Evolutionary conservation across 1,140 invertebrate genomes (phyloP), one percentile per base, ranked within the genome.

Genomic region (Macrocentrus cingulum): DNA sequence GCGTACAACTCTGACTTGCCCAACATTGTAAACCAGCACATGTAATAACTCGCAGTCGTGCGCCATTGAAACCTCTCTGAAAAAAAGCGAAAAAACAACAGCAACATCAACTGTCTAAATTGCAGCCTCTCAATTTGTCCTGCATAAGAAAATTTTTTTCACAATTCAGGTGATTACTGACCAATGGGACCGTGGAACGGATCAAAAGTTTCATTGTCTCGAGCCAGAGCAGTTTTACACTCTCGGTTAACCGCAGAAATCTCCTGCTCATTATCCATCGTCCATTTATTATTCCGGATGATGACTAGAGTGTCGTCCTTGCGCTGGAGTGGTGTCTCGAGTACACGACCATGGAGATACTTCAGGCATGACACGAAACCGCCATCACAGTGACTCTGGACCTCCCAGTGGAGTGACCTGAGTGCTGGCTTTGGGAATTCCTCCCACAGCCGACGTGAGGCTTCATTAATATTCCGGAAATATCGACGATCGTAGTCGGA

Each of bases 1-100:
- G 75, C 73, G 9, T 74, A 71, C 36, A 87, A 66, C 20, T 77
- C 68, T n/a, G 79, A 72, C 16, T 70, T 71, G 50, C 80, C 79
- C 15, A 80, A 71, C 82, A 88, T 84, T 36, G 85, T 84, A 65
- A 81, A 84, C 82, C 82, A 84, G 62, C 85, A 88, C 84, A 88
- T 85, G 68, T 82, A 88, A 70, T 87, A 88, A 62, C 82, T 82
- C 1, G 84, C 84, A 2, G 83, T 82, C 0, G 79, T 81, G 20
- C 83, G 70, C 85, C 85, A 87, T 64, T 83, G 81, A 61, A 84
- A 86, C 57, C 82, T 74, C 59, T 85, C 82, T 74, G 37, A 0
- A 60, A 55, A 36, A 42, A 34, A 49, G 9, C n/a, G 15, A 32
- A 1, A 36, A 54, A 13, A 20, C n/a, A 49, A 13, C 1, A 20